Percentiles rank a stretch among this genome's conserved stretches.
Conservation (phyloP, 2,888 invertebrate genomes). For the Eumacrocentrus americanus region DNA sequence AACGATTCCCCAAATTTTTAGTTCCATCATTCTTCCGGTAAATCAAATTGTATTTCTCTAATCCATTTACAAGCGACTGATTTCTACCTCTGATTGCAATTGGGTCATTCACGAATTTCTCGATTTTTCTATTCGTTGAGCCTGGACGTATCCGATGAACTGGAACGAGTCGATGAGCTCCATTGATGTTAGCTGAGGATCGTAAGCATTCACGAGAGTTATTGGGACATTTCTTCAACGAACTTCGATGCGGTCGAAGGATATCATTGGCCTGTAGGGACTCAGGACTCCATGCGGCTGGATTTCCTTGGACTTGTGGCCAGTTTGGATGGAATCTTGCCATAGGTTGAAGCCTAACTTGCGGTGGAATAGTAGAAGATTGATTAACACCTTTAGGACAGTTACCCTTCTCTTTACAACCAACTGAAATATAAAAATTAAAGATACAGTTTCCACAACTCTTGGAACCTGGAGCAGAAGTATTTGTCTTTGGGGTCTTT, state of each 20-base stretch:
- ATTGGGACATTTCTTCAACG: background rate
- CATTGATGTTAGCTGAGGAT: background rate
- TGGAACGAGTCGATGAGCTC: background rate
- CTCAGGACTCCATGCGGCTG: constrained; percentile 14
- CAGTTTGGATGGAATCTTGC: background rate
- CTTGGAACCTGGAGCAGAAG: constrained; percentile 2
- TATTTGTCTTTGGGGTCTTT: too few species aligned
- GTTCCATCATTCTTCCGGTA: background rate
- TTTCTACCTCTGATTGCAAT: background rate
- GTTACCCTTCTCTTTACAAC: constrained; percentile 32
- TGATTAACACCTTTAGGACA: constrained; percentile 15
- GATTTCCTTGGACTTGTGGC: background rate
- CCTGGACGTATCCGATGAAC: background rate
- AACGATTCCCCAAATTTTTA: background rate
- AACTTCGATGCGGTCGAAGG: background rate
- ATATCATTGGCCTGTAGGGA: constrained; percentile 8
- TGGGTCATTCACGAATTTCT: background rate
- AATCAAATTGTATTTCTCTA: background rate
- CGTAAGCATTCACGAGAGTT: constrained; percentile 3
- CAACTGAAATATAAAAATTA: constrained; percentile 40
- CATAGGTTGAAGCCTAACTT: too few species aligned
- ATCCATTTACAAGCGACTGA: background rate
- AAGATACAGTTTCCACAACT: constrained; percentile 39
- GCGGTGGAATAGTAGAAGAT: too few species aligned
- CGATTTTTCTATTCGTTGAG: background rate